Evolutionary conservation across 2,797 vertebrate genomes (phyloP).

Genomic region (Meda fulgida): DNA sequence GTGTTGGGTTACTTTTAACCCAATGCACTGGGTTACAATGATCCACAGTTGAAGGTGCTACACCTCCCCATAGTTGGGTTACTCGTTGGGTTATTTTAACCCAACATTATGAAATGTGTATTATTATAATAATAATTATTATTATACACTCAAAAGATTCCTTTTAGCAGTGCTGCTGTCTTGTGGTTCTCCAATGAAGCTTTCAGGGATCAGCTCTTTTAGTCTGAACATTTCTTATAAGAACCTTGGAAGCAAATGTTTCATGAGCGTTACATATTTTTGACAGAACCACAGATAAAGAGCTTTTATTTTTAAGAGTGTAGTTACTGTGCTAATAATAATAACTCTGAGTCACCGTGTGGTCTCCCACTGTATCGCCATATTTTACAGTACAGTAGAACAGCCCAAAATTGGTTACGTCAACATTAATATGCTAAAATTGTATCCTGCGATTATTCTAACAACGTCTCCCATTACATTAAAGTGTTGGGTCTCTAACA

Average conservation of each 20-base stretch:
- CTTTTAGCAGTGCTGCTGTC: neutral
- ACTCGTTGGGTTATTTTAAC: no score
- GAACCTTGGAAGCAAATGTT: neutral
- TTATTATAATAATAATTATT: no score
- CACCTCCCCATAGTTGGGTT: no score
- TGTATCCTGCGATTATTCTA: neutral
- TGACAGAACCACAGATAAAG: neutral
- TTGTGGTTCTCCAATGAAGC: no score
- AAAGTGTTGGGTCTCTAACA: neutral
- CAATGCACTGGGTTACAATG: no score
- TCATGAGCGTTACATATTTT: neutral
- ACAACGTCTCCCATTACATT: neutral
- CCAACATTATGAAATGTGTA: no score
- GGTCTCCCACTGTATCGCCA: neutral
- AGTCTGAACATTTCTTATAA: no score
- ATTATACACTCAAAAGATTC: neutral
- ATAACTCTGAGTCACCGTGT: neutral
- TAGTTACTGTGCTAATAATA: neutral
- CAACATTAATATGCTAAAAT: no score
- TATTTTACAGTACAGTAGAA: neutral
- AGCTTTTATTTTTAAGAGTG: neutral
- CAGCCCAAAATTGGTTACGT: no score
- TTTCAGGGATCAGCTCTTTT: neutral
- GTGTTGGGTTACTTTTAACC: no score
- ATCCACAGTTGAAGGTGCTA: no score